Conservation (phyloP, 2,113 vertebrate species). For the Varanus komodoensis region DNA sequence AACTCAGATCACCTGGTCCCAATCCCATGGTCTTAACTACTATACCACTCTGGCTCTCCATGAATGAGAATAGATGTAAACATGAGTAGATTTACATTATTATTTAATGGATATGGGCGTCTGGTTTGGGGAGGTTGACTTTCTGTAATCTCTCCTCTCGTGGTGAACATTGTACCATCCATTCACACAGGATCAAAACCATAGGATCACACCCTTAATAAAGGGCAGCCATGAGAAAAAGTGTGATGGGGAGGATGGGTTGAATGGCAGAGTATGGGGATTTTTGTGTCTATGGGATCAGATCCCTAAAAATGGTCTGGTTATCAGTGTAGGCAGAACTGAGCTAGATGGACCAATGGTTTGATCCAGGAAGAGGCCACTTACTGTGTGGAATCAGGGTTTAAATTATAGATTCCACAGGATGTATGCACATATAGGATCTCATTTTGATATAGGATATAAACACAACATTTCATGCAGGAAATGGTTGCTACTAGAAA, state of each 20-base stretch:
- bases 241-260: too few relatives aligned
- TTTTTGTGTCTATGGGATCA: too few relatives aligned
- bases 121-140: constrained; percentile 25
- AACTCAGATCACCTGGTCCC: too few relatives aligned
- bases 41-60: too few relatives aligned
- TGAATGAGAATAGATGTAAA: background rate
- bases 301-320: background rate
- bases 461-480: background rate
- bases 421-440: background rate
- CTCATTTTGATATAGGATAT: background rate
- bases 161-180: background rate
- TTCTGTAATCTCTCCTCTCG: background rate
- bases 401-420: background rate
- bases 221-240: too few relatives aligned
- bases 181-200: background rate
- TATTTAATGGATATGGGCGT: background rate
- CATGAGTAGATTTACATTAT: background rate
- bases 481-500: constrained; percentile 28
- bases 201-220: background rate
- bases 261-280: too few relatives aligned
- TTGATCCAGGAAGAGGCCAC: background rate
- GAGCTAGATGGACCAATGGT: background rate
- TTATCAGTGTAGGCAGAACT: background rate
- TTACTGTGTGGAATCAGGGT: background rate
- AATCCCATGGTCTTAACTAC: too few relatives aligned